phyloP scores from a whole-genome alignment of 2,113 vertebrate genomes.

The Eurystomus gularis region DNA sequence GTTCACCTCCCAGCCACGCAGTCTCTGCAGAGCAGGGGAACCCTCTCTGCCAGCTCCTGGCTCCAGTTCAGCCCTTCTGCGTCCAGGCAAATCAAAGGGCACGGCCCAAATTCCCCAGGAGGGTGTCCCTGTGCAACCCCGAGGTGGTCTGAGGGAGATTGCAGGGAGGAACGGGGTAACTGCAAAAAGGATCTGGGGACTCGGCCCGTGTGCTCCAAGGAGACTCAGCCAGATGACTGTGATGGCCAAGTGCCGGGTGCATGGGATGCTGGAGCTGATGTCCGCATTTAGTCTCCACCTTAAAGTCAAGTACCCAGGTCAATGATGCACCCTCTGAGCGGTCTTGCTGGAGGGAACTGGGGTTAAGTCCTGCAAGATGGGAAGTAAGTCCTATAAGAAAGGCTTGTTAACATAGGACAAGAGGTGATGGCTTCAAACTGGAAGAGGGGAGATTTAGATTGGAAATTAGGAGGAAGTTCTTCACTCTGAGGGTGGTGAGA shows the following conservation, averaged over 20 bases:
- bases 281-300: not conserved
- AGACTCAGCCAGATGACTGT: not conserved
- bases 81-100: not conserved
- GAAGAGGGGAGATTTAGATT: no score
- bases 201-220: fast-evolving
- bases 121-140: not conserved
- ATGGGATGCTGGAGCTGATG: not conserved
- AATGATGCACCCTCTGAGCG: fast-evolving
- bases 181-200: not conserved
- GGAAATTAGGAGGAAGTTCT: no score
- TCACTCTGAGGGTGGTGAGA: no score
- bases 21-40: not conserved
- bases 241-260: not conserved
- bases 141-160: fast-evolving
- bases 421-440: no score
- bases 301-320: not conserved
- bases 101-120: fast-evolving
- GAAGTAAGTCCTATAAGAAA: no score
- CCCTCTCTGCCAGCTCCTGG: not conserved
- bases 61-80: not conserved
- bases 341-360: not conserved
- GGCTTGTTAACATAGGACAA: no score
- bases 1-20: not conserved
- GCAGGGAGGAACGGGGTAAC: not conserved
- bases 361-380: not conserved